A percentile compares a stretch with the other conserved stretches of the same genome.
These are phyloP conservation scores for Perognathus longimembris DNA, from an alignment of 2,113 vertebrate genomes.

Conservation along the genomic window DNA sequence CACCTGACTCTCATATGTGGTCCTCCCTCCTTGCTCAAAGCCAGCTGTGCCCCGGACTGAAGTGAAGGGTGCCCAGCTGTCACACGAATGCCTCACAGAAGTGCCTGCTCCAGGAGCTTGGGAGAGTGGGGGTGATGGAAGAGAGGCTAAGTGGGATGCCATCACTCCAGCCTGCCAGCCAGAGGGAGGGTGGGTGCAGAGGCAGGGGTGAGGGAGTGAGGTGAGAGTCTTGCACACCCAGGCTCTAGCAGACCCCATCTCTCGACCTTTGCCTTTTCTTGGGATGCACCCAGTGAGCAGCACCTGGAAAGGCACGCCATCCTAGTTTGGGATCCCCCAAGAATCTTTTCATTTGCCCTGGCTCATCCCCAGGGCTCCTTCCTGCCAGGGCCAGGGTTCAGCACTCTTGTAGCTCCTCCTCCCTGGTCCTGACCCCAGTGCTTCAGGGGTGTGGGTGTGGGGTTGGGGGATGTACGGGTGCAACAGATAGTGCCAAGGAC, in stretches of 20 bases:
- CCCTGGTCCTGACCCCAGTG: not conserved
- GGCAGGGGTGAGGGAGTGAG: not conserved
- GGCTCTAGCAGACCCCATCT: not conserved
- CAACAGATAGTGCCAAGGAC: too few relatives aligned
- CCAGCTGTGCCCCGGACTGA: not conserved
- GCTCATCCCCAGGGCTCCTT: too few relatives aligned
- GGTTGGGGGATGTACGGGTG: too few relatives aligned
- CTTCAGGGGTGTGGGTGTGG: not conserved
- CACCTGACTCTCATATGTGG: too few relatives aligned
- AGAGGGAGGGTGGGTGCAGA: not conserved
- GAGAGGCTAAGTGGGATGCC: not conserved
- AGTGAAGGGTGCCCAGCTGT: not conserved
- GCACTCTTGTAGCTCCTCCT: not conserved
- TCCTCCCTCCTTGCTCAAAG: not conserved
- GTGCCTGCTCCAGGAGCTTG: not conserved
- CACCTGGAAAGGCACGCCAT: too few relatives aligned
- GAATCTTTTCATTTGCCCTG: not conserved
- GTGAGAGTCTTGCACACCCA: not conserved
- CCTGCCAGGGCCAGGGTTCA: not conserved
- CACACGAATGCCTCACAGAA: rapidly evolving
- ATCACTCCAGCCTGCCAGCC: not conserved
- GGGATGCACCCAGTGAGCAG: not conserved
- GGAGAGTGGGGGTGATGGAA: not conserved
- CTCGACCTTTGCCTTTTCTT: not conserved
- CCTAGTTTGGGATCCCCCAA: not conserved